Evolutionary conservation across 2,113 vertebrate genomes (phyloP).

Genomic region (Smithornis capensis): DNA sequence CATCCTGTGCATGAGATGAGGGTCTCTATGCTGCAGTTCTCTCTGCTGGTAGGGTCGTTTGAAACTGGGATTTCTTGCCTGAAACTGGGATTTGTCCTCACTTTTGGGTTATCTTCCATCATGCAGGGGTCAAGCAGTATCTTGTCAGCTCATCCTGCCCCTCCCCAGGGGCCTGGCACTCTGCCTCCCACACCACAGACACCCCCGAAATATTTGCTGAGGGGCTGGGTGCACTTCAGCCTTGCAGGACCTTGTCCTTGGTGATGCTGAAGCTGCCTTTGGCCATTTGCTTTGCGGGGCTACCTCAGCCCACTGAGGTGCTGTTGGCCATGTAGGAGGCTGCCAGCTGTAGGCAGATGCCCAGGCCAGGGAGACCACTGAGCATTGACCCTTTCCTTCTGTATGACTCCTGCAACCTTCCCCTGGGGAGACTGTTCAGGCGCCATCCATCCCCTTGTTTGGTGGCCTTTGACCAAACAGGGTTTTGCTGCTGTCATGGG

Average conservation of each 20-base stretch:
- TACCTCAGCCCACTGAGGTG: accelerated
- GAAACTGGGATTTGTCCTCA: accelerated
- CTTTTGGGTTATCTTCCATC: neutral
- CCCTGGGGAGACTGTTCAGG: neutral
- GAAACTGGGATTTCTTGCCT: neutral
- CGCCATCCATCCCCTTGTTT: neutral
- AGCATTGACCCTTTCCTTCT: neutral
- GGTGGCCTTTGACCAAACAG: constrained; percentile 2
- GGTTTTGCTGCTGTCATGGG: neutral
- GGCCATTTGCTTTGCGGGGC: neutral
- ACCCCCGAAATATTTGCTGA: neutral
- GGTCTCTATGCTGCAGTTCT: accelerated
- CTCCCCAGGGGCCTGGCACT: too few relatives aligned
- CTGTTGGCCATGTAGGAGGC: neutral
- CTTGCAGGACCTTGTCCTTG: neutral
- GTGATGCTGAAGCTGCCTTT: neutral
- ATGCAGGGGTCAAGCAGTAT: neutral
- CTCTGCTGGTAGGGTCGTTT: neutral
- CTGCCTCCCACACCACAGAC: neutral
- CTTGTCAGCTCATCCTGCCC: neutral
- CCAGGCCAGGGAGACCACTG: neutral
- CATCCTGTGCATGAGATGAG: accelerated
- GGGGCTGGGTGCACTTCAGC: neutral
- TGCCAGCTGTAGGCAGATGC: constrained; percentile 18
- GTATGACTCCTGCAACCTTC: neutral